These are phyloP conservation scores for Clarias pachynema DNA, from an alignment of 2,797 vertebrate genomes.

Conservation along the genomic window DNA sequence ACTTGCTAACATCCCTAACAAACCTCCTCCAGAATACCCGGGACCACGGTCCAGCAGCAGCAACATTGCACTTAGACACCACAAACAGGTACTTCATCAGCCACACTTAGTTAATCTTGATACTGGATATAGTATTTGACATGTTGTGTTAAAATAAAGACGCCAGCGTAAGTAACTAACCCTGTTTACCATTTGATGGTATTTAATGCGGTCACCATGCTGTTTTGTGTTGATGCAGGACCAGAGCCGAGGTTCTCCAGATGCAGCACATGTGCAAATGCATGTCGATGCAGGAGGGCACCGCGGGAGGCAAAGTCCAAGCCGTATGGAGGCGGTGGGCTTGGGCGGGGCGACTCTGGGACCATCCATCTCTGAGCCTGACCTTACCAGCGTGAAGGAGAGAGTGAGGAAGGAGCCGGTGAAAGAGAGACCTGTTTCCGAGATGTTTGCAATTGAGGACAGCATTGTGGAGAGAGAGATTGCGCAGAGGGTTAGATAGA, in stretches of 20 bases:
- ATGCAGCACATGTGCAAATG: neutral
- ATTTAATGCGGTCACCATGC: conserved; percentile 49
- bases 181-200: neutral
- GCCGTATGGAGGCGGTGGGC: conserved; percentile 62
- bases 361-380: conserved; percentile 94
- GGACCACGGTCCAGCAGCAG: conserved; percentile 85
- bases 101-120: conserved; percentile 58
- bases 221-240: conserved; percentile 50
- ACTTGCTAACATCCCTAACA: conserved; percentile 92
- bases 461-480: conserved; percentile 97
- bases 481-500: conserved; percentile 83
- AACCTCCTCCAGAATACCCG: conserved; percentile 93
- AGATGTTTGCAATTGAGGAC: conserved; percentile 96
- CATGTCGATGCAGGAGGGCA: conserved; percentile 62
- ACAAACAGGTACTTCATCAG: conserved; percentile 54
- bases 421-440: conserved; percentile 94
- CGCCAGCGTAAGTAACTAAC: no score
- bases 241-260: conserved; percentile 60
- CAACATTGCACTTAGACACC: conserved; percentile 77
- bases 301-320: conserved; percentile 70
- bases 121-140: neutral
- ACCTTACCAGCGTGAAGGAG: conserved; percentile 95
- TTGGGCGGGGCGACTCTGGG: conserved; percentile 84
- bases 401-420: conserved; percentile 91
- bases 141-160: neutral